These are phyloP conservation scores for Epizoanthus ramosus DNA, from an alignment of 92 coral and sea anemone species.

Conservation along the genomic window DNA sequence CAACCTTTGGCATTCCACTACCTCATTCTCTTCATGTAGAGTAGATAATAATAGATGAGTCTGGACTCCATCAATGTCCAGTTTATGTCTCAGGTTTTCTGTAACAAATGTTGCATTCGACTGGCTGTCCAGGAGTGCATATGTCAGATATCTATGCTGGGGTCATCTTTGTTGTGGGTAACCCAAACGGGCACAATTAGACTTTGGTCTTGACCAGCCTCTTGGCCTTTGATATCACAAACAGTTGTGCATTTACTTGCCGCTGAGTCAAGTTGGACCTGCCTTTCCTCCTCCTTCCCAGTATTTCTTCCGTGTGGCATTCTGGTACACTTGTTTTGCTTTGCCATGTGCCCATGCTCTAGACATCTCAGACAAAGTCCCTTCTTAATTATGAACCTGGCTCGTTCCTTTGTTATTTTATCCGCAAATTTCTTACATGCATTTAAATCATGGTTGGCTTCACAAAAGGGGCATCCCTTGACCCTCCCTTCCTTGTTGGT, in stretches of 20 bases:
- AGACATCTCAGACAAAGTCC: conserved; percentile 59
- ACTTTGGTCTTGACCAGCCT: conserved; percentile 52
- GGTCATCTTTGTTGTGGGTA: conserved; percentile 30
- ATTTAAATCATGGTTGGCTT: conserved; percentile 33
- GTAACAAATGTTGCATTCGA: conserved; percentile 65
- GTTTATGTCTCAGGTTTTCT: conserved; percentile 34
- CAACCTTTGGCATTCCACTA: conserved; percentile 43
- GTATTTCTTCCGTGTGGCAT: neutral
- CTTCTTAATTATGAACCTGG: conserved; percentile 47
- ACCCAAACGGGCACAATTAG: conserved; percentile 55
- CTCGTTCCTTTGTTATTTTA: conserved; percentile 37
- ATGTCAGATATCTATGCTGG: conserved; percentile 39
- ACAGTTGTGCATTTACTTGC: conserved; percentile 33
- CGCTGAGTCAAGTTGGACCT: neutral
- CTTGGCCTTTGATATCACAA: conserved; percentile 51
- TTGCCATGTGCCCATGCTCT: conserved; percentile 62
- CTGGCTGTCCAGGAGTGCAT: conserved; percentile 61
- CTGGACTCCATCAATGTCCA: conserved; percentile 48
- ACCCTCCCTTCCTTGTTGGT: conserved; percentile 22
- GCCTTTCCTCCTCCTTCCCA: neutral
- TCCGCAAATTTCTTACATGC: conserved; percentile 38
- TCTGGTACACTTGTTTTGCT: conserved; percentile 47
- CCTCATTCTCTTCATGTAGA: conserved; percentile 55
- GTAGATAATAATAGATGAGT: conserved; percentile 60
- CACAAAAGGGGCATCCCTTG: conserved; percentile 47